These are phyloP conservation scores for Fabriciana adippe DNA, from an alignment of 2,888 invertebrate species.

Conservation along the genomic window DNA sequence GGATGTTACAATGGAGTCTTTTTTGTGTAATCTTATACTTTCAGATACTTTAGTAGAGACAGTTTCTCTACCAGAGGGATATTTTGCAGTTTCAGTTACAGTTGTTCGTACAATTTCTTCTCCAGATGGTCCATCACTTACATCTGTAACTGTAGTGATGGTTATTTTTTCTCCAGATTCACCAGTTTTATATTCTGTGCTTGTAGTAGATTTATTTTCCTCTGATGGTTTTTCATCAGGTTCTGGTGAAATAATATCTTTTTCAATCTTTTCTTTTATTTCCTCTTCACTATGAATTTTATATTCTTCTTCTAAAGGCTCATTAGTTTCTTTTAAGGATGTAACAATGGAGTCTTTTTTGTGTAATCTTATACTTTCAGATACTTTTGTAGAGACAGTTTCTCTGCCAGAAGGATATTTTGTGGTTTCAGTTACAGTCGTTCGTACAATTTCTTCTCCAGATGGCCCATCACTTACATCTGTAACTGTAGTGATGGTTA, in stretches of 20 bases:
- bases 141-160: constrained; percentile 35
- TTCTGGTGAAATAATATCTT: too few species aligned
- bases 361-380: constrained; percentile 32
- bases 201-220: constrained; percentile 15
- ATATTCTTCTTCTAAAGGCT: too few species aligned
- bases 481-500: constrained; percentile 31
- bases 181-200: constrained; percentile 11
- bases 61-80: constrained; percentile 33
- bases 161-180: constrained; percentile 32
- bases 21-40: constrained; percentile 25
- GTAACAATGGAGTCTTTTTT: constrained; percentile 11
- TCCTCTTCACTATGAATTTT: too few species aligned
- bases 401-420: constrained; percentile 35
- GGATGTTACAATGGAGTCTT: constrained; percentile 2
- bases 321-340: background rate
- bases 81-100: constrained; percentile 31
- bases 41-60: constrained; percentile 35
- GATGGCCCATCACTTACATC: constrained; percentile 32
- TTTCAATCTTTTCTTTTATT: too few species aligned
- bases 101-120: constrained; percentile 35
- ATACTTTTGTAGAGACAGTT: constrained; percentile 29
- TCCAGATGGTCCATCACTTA: constrained; percentile 27
- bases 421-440: constrained; percentile 31
- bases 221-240: background rate
- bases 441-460: constrained; percentile 35